A percentile compares a stretch with the other conserved stretches of the same genome.
These are phyloP conservation scores for Austrofundulus limnaeus DNA, from an alignment of 2,113 vertebrate species.

Conservation along the genomic window DNA sequence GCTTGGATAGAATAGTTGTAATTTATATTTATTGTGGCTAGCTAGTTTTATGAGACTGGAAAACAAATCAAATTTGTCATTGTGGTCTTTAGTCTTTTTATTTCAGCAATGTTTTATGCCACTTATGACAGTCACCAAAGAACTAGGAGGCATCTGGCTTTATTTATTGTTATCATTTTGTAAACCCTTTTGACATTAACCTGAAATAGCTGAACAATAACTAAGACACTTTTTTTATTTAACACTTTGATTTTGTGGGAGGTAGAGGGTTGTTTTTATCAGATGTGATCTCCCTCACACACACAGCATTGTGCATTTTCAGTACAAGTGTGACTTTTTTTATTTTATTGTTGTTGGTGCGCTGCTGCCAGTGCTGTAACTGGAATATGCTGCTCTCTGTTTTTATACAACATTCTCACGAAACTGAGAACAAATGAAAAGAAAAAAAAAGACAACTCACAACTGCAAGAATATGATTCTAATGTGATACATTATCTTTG, in stretches of 20 bases:
- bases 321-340: neutral
- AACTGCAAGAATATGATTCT: neutral
- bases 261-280: neutral
- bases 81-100: neutral
- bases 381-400: neutral
- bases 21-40: conserved; percentile 4
- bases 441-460: neutral
- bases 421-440: conserved; percentile 2
- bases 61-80: neutral
- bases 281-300: neutral
- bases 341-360: neutral
- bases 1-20: conserved; percentile 2
- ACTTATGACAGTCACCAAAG: neutral
- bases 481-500: conserved; percentile 10
- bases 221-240: neutral
- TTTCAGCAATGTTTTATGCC: conserved; percentile 4
- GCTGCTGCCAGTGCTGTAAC: neutral
- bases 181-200: neutral
- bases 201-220: neutral
- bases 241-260: neutral
- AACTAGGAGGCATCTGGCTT: neutral
- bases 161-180: neutral
- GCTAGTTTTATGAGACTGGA: conserved; percentile 18
- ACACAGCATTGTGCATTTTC: neutral
- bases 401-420: neutral